Percentiles rank a stretch among this genome's conserved stretches.
These are phyloP conservation scores for Eueremaeus valkanovi DNA, from an alignment of 2,888 invertebrate genomes.

Conservation along the genomic window DNA sequence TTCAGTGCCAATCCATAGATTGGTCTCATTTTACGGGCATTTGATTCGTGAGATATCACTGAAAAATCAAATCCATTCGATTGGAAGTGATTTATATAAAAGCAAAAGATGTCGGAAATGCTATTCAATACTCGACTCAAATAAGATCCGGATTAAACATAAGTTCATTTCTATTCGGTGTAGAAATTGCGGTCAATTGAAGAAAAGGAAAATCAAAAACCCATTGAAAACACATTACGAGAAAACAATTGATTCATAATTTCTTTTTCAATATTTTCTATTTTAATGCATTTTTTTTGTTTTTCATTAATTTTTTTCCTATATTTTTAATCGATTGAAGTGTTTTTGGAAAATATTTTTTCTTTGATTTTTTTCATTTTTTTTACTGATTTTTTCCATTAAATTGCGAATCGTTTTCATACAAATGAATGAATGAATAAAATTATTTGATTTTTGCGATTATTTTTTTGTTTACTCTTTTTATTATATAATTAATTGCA, in stretches of 20 bases:
- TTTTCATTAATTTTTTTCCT: too few species aligned
- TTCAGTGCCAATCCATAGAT: not conserved
- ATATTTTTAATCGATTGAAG: too few species aligned
- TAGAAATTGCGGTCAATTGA: not conserved
- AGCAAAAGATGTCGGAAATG: not conserved
- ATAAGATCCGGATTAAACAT: not conserved
- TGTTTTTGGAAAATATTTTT: too few species aligned
- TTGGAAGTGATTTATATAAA: not conserved
- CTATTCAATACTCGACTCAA: not conserved
- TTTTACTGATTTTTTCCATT: too few species aligned
- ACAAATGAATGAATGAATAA: too few species aligned
- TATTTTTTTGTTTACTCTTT: too few species aligned
- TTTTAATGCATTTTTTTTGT: too few species aligned
- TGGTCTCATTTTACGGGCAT: constrained; percentile 13
- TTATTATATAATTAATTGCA: too few species aligned
- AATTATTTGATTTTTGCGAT: too few species aligned
- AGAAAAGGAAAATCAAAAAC: not conserved
- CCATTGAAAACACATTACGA: not conserved
- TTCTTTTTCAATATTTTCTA: too few species aligned
- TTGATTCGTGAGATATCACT: constrained; percentile 9
- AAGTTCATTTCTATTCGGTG: not conserved
- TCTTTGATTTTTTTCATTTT: too few species aligned
- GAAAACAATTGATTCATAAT: not conserved
- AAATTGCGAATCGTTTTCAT: too few species aligned
- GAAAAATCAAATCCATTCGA: constrained; percentile 23